These are phyloP conservation scores for Pelobates cultripes DNA, from an alignment of 2,797 vertebrate species.

Conservation along the genomic window DNA sequence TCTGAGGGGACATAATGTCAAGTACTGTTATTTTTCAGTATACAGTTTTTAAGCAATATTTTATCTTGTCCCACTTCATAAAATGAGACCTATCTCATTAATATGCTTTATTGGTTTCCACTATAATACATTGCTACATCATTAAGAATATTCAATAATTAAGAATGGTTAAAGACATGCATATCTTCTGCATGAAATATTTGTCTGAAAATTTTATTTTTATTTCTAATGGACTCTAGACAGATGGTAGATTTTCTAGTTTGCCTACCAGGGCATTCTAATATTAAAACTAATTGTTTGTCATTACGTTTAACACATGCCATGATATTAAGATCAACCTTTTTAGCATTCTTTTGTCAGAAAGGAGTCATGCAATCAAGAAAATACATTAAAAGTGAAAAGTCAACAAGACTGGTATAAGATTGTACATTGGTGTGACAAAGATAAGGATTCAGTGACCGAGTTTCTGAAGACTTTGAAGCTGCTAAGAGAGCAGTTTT, in stretches of 20 bases:
- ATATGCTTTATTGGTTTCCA: too few species aligned
- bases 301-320: slow-evolving; percentile 3
- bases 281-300: not conserved
- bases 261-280: not conserved
- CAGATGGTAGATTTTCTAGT: not conserved
- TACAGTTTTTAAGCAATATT: too few species aligned
- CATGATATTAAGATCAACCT: slow-evolving; percentile 21
- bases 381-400: slow-evolving; percentile 52
- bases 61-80: too few species aligned
- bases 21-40: too few species aligned
- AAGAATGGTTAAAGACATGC: too few species aligned
- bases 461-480: slow-evolving; percentile 58
- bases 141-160: too few species aligned
- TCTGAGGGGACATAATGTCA: too few species aligned
- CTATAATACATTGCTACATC: too few species aligned
- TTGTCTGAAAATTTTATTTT: too few species aligned
- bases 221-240: too few species aligned
- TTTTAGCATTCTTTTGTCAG: slow-evolving; percentile 40
- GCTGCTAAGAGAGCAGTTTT: slow-evolving; percentile 68
- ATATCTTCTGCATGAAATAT: too few species aligned
- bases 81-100: too few species aligned
- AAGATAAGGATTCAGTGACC: slow-evolving; percentile 55
- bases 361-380: slow-evolving; percentile 40
- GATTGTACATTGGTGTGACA: slow-evolving; percentile 51
- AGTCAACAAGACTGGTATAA: slow-evolving; percentile 46